These are phyloP conservation scores for Mesoligia furuncula DNA, from an alignment of 2,888 invertebrate genomes.

Conservation along the genomic window DNA sequence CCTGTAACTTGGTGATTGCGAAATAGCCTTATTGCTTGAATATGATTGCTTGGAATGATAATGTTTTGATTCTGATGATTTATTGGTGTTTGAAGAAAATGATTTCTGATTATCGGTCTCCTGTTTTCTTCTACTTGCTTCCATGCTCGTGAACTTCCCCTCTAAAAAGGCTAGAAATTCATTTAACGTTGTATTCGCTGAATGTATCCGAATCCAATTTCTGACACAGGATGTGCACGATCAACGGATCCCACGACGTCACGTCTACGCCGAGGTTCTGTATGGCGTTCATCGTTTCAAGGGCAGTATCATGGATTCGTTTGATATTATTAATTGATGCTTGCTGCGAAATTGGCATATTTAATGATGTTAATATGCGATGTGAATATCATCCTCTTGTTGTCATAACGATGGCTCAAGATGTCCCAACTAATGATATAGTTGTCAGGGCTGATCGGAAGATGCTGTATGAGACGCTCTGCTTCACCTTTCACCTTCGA, in stretches of 20 bases:
- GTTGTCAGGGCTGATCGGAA: not conserved
- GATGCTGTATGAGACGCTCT: conserved; percentile 4
- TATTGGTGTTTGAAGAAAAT: not conserved
- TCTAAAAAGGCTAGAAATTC: not conserved
- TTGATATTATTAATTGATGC: not conserved
- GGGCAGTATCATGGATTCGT: not conserved
- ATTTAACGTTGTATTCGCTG: not conserved
- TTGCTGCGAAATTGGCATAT: not conserved
- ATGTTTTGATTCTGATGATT: not conserved
- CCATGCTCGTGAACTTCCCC: not conserved
- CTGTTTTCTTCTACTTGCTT: not conserved
- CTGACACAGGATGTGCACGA: not conserved
- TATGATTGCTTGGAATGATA: not conserved
- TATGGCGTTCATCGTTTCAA: not conserved
- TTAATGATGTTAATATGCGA: too few species aligned
- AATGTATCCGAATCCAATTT: not conserved
- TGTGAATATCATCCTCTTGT: too few species aligned
- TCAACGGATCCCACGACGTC: not conserved
- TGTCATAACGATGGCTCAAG: not conserved
- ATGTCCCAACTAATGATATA: not conserved
- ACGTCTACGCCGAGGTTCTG: not conserved
- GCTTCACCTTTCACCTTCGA: not conserved
- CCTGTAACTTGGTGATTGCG: not conserved
- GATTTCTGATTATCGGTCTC: not conserved
- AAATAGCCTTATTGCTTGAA: not conserved